Conservation (phyloP, 2,797 vertebrate species). For the Onychomys torridus region DNA sequence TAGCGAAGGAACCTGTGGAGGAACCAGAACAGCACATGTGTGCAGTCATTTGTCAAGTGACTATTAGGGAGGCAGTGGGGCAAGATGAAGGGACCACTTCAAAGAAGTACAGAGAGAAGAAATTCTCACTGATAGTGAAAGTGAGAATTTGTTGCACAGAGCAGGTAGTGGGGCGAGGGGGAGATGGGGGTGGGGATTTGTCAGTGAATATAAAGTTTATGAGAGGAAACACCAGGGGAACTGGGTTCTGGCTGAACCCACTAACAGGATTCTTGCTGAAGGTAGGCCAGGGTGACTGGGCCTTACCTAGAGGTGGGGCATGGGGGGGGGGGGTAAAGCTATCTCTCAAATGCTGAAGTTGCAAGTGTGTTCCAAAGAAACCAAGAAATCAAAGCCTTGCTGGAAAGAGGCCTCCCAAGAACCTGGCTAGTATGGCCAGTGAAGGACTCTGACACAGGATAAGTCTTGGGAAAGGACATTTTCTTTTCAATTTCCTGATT, state of each 20-base stretch:
- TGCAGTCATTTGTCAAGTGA: not conserved
- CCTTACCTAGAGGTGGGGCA: not conserved
- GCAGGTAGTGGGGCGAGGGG: too few relatives aligned
- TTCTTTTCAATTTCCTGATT: not conserved
- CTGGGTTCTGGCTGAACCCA: not conserved
- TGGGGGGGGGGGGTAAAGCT: not conserved
- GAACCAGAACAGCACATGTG: not conserved
- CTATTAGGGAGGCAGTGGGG: not conserved
- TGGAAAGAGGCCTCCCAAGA: not conserved
- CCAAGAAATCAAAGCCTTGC: not conserved
- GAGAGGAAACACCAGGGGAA: not conserved
- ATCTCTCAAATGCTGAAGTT: not conserved
- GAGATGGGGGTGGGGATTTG: accelerated
- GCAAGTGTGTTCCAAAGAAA: not conserved
- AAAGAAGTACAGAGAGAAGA: not conserved
- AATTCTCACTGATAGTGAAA: not conserved
- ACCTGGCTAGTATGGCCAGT: not conserved
- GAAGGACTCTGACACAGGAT: not conserved
- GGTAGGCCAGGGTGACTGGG: not conserved
- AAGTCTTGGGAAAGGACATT: not conserved
- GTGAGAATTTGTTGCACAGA: not conserved
- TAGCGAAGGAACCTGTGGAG: not conserved
- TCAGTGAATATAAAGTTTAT: not conserved
- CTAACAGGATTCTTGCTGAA: not conserved
- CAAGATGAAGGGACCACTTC: not conserved